These are phyloP conservation scores for Oikopleura vanhoeffeni DNA, from an alignment of 23 tunicate species.

Conservation along the genomic window DNA sequence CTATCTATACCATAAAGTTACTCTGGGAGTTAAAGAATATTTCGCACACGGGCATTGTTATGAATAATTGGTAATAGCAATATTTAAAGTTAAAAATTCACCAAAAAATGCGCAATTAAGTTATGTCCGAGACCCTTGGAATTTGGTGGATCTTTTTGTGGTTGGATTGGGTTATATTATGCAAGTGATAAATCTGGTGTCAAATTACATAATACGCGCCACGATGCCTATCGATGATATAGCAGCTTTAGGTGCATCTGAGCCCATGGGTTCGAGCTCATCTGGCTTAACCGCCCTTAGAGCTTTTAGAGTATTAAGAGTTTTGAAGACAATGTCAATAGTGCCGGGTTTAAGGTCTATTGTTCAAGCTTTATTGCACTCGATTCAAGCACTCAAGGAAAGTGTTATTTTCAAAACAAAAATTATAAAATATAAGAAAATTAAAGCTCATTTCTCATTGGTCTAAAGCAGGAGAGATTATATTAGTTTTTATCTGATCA, in stretches of 20 bases:
- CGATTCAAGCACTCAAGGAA: conserved; percentile 70
- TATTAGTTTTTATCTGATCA: too few relatives aligned
- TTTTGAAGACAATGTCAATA: conserved; percentile 72
- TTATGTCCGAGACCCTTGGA: conserved; percentile 84
- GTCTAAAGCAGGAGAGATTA: too few relatives aligned
- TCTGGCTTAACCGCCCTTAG: conserved; percentile 31
- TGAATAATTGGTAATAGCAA: too few relatives aligned
- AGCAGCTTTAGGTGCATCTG: conserved; percentile 21
- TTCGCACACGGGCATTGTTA: too few relatives aligned
- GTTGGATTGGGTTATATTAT: conserved; percentile 35
- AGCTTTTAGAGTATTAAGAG: conserved; percentile 73
- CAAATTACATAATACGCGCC: background rate
- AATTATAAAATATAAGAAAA: too few relatives aligned
- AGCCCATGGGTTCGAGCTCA: too few relatives aligned
- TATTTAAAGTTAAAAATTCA: too few relatives aligned
- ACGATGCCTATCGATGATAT: conserved; percentile 25
- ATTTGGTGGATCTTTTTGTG: conserved; percentile 73
- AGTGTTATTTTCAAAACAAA: too few relatives aligned
- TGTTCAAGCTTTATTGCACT: conserved; percentile 72
- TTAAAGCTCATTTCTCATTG: too few relatives aligned
- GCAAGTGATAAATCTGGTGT: background rate
- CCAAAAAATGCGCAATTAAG: conserved; percentile 1
- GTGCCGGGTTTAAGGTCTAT: conserved; percentile 71
- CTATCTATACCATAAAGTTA: too few relatives aligned
- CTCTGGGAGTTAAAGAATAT: too few relatives aligned